Evolutionary conservation across 53 echinoderm and acorn worm species (phyloP), one percentile per base, ranked within the genome.

Genomic region (Astropecten irregularis): DNA sequence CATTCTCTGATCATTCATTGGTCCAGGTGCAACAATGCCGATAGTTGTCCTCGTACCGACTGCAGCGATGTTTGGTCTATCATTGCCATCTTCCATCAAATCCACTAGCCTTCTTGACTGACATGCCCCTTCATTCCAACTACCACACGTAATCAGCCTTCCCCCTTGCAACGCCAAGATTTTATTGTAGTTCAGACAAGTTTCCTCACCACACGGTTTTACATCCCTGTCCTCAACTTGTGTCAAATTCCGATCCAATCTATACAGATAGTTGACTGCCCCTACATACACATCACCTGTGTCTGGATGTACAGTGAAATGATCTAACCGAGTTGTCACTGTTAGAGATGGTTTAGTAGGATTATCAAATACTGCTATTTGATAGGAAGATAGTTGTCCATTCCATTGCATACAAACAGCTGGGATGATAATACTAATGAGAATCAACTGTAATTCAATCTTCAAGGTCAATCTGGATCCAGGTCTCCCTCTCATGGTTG

Each of bases 91-190:
- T 31, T 9, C 25, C 25, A 0, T 27, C 19, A 89, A 22, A 66
- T 52, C 50, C 1, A 4, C 27, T 20, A 53, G 36, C 23, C 40
- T 85, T 54, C 89, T 76, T 40, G 57, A 76, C 35, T 72, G 23
- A 46, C 83, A 83, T 11, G 32, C 26, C 77, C 65, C 29, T 8
- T 37, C 51, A 50, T 0, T 20, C 25, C 64, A 46, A 73, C 46
- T 73, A 20, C 84, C 89, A 73, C 89, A 89, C 23, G 83, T 74
- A 36, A 89, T 76, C 22, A 89, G 34, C 44, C 76, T 71, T 30
- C 66, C 76, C 0, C 30, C 44, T 19, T 39, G 40, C 40, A 89
- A 53, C 8, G 40, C 55, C 50, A 89, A 35, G 49, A 89, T 37
- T 51, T 89, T 89, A 60, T 89, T 89, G 42, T 71, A 72, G 63